Evolutionary conservation across 2,888 invertebrate genomes (phyloP), one percentile per base, ranked within the genome.

Genomic region (Onchidella celtica): DNA sequence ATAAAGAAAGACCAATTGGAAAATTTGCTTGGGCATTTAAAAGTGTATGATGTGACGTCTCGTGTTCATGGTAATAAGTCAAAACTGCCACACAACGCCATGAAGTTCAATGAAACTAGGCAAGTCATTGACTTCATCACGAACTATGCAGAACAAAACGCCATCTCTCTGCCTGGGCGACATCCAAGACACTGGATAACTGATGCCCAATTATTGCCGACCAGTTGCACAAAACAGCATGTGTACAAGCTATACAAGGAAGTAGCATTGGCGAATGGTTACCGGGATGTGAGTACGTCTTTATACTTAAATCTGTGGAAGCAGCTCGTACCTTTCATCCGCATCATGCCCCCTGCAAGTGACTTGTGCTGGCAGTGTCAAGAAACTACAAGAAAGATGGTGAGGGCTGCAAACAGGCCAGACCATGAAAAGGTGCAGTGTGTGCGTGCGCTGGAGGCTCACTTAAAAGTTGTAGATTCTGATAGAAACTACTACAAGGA

Each of bases 131-230:
- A 40, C 3, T 85, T 82, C 55, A 74, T 81, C 11, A 32, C 40
- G 24, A 70, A 81, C 17, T 84, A 61, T 80, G 81, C 82, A n/a
- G 77, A 81, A 32, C 68, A 38, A 21, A 70, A 85, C 79, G 83
- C 79, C 29, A 40, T 85, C 27, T 6, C 63, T 27, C 61, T 84
- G 4, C 83, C 85, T 34, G 85, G 85, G 11, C 27, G 74, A 27
- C 57, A 57, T 9, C 74, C 74, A 29, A 57, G 55, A n/a, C 57
- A 74, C 27, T 70, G 70, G 70, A 40, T 70, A 21, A 17, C 70
- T 6, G 40, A 38, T 40, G 40, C 27, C 17, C 9, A n/a, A 27
- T 24, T 70, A 4, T 40, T 70, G 3, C 70, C 70, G 3, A 40
- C 70, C 3, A 17, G 38, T 40, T 38, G 27, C 24, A 70, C 70